Conservation (phyloP, 2,113 vertebrate species). For the Columba janthina region DNA sequence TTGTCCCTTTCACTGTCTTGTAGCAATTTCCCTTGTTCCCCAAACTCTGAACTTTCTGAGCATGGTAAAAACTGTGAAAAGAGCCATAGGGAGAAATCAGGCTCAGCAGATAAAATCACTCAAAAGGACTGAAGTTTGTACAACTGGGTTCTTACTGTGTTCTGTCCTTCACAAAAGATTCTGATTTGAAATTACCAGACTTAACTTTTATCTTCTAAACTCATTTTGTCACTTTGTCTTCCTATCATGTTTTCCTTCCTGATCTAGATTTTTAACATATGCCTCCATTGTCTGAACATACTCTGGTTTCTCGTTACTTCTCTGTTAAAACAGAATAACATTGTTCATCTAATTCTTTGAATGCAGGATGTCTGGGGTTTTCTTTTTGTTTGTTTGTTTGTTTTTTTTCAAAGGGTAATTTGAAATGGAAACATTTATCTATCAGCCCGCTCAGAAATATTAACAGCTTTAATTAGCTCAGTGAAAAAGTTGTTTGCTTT, state of each 20-base stretch:
- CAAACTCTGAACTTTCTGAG: not conserved
- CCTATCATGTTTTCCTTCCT: not conserved
- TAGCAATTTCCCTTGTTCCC: not conserved
- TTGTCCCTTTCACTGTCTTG: not conserved
- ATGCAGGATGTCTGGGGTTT: not conserved
- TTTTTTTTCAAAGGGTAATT: conserved; percentile 13
- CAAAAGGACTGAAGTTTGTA: not conserved
- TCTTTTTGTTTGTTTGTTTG: not conserved
- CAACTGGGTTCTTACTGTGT: not conserved
- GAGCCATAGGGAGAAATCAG: not conserved
- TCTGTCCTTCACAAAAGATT: not conserved
- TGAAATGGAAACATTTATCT: conserved; percentile 29
- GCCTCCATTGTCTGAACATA: not conserved
- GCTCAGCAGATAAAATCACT: not conserved
- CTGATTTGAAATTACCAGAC: not conserved
- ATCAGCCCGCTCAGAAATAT: conserved; percentile 32
- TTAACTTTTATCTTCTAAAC: not conserved
- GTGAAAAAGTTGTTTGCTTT: conserved; percentile 41
- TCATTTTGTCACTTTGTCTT: not conserved
- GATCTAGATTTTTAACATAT: not conserved
- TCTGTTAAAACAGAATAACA: not conserved
- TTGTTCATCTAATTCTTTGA: not conserved
- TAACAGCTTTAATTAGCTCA: conserved; percentile 36
- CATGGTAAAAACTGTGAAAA: not conserved
- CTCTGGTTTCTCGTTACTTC: not conserved